Percentiles rank a stretch among this genome's conserved stretches.
Evolutionary conservation across 2,113 vertebrate species (phyloP).

Genomic region (Ceyx melanurus): DNA sequence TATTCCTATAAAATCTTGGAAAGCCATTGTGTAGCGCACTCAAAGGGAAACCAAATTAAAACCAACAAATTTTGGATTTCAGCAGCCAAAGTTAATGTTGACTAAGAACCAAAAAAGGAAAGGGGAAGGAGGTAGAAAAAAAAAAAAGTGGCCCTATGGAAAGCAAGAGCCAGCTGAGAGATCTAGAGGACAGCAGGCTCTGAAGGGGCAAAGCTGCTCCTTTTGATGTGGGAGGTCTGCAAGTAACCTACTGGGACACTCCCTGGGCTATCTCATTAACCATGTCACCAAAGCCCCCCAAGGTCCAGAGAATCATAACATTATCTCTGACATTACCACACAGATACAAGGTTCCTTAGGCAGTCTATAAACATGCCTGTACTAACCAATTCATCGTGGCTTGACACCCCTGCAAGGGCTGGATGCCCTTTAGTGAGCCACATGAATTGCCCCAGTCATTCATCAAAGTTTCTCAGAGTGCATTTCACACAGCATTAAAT

Average conservation of each 20-base stretch:
- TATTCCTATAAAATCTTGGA: conserved; percentile 22
- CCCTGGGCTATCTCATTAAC: conserved; percentile 95
- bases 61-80: conserved; percentile 77
- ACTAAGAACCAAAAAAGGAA: conserved; percentile 65
- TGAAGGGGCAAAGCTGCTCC: conserved; percentile 74
- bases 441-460: conserved; percentile 87
- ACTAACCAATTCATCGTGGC: conserved; percentile 85
- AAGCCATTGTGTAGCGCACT: conserved; percentile 67
- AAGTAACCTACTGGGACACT: conserved; percentile 86
- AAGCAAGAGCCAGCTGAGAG: conserved; percentile 76
- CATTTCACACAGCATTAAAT: conserved; percentile 88
- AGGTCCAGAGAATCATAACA: conserved; percentile 93
- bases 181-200: conserved; percentile 69
- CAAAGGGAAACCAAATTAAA: conserved; percentile 75
- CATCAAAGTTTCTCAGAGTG: conserved; percentile 86
- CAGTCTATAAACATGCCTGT: conserved; percentile 92
- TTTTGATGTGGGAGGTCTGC: conserved; percentile 99
- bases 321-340: conserved; percentile 96
- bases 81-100: conserved; percentile 73
- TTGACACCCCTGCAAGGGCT: conserved; percentile 86
- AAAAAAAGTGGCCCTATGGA: conserved; percentile 19
- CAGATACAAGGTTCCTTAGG: conserved; percentile 86
- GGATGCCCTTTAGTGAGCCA: conserved; percentile 83
- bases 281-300: conserved; percentile 95
- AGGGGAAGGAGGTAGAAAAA: not conserved